Percentiles rank a stretch among this genome's conserved stretches.
Conservation (phyloP, 2,888 invertebrate species). For the Craniophora ligustri region DNA sequence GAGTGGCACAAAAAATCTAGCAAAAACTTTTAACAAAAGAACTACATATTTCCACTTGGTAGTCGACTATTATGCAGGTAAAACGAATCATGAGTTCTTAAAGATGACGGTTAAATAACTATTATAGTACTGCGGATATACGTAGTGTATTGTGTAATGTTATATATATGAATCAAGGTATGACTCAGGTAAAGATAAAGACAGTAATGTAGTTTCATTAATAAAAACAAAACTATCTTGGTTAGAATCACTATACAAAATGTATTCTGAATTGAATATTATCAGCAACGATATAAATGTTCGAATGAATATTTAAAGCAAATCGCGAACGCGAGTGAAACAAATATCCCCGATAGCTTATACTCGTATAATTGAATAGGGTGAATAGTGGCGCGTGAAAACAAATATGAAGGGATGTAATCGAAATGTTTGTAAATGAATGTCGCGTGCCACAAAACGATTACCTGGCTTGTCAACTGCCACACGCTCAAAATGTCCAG, state of each 20-base stretch:
- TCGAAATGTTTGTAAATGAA: conserved; percentile 85
- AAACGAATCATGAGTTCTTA: conserved; percentile 36
- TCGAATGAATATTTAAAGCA: conserved; percentile 31
- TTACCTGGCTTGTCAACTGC: conserved; percentile 68
- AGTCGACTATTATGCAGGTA: conserved; percentile 56
- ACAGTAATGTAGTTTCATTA: background rate
- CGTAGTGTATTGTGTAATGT: background rate
- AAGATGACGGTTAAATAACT: conserved; percentile 31
- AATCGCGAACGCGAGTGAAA: conserved; percentile 46
- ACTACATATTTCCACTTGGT: conserved; percentile 54
- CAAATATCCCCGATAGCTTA: conserved; percentile 42
- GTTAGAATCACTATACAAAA: background rate
- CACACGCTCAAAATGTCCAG: conserved; percentile 54
- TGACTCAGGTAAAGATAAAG: conserved; percentile 1
- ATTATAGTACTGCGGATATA: conserved; percentile 12
- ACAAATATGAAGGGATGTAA: conserved; percentile 82
- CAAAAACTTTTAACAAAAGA: conserved; percentile 63
- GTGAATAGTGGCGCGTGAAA: conserved; percentile 73
- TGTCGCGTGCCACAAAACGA: conserved; percentile 79
- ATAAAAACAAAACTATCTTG: background rate
- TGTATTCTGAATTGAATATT: conserved; percentile 1
- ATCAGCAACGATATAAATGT: conserved; percentile 14
- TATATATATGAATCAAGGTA: background rate
- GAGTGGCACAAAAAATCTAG: conserved; percentile 60
- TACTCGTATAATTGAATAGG: conserved; percentile 73